Evolutionary conservation across 2,888 invertebrate species (phyloP).

Genomic region (Noctua comes): DNA sequence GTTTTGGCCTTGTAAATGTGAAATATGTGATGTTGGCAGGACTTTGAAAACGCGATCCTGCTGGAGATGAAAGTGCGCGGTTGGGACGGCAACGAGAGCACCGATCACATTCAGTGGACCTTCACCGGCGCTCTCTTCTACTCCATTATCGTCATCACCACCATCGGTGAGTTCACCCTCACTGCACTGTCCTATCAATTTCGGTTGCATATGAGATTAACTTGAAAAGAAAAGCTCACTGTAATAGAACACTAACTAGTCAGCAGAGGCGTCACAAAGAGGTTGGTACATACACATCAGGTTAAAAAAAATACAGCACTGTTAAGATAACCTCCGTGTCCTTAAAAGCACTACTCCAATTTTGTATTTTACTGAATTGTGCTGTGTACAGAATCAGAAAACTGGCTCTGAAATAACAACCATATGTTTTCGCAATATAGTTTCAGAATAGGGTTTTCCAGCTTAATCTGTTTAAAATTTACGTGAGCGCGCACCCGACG

Average conservation of each 20-base stretch:
- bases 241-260: neutral
- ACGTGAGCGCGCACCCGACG: constrained; percentile 12
- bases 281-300: neutral
- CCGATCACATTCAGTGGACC: constrained; percentile 94
- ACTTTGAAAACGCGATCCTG: constrained; percentile 91
- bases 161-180: constrained; percentile 93
- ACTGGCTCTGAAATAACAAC: constrained; percentile 14
- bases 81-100: constrained; percentile 95
- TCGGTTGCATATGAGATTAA: neutral
- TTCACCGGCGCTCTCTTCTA: constrained; percentile 97
- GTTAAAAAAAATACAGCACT: neutral
- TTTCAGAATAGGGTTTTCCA: constrained; percentile 41
- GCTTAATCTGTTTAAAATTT: constrained; percentile 32
- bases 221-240: neutral
- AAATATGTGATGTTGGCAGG: constrained; percentile 69
- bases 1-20: neutral
- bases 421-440: constrained; percentile 21
- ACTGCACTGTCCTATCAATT: neutral
- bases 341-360: neutral
- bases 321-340: neutral
- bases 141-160: constrained; percentile 98
- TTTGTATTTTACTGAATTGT: neutral
- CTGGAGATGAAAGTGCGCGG: constrained; percentile 96
- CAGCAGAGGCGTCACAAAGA: neutral
- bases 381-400: neutral